Evolutionary conservation across 2,113 vertebrate genomes (phyloP), one percentile per base, ranked within the genome.

Genomic region (Tyrannus savana): DNA sequence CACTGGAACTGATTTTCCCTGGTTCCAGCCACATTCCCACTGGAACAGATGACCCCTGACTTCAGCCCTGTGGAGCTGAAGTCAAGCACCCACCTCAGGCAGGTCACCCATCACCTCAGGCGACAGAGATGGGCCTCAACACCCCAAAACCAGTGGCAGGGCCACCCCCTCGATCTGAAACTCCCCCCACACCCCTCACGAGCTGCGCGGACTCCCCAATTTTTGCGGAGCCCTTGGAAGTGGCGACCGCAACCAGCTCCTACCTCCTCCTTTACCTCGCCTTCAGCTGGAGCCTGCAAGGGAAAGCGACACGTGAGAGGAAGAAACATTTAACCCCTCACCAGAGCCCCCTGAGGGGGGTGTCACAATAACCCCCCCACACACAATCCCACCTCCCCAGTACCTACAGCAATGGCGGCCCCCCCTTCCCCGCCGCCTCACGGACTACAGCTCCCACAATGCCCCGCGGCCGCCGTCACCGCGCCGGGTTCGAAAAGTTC

Each of bases 251-350:
- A 68, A 80, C 33, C 60, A 76, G 84, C 50, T 85, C 98, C 98
- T 97, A 99, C 99, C 99, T 99, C 99, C 97, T 99, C 98, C 97
- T 97, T 99, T 37, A 94, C 97, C 85, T 98, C 98, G 76, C 96
- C 98, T 97, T 98, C 98, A 96, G 93, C 92, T 98, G 98, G 98
- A 97, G 98, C 98, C 97, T 98, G 90, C 79, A 93, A 55, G 37
- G 64, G 37, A 68, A 97, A 94, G 25, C 12, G 19, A 85, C 23
- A 50, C 49, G 49, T 50, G 49, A 50, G 49, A 50, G 49, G 7
- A 50, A 14, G 24, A 12, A 50, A 50, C 49, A 50, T 25, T 50
- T 25, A 50, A 25, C 49, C 31, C 6, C 6, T 8, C 31, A 22
- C 7, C 30, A 10, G 13, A 91, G 23, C 8, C 37, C 33, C 33